Conservation (phyloP, 2,797 vertebrate genomes). For the Amniataba percoides region DNA sequence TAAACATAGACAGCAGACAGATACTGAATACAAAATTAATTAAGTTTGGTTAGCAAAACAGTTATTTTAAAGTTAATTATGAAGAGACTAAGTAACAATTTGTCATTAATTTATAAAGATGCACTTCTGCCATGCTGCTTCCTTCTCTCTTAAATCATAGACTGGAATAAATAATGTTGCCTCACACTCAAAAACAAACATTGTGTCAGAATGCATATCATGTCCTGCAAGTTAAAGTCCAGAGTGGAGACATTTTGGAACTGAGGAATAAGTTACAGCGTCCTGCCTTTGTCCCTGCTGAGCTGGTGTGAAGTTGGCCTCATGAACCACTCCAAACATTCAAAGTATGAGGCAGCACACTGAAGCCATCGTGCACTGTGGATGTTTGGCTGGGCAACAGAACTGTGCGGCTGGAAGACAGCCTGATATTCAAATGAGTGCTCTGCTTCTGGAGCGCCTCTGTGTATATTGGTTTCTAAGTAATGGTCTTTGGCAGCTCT, state of each 20-base stretch:
- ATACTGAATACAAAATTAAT: not conserved
- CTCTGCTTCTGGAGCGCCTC: not conserved
- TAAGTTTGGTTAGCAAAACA: not conserved
- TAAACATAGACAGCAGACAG: not conserved
- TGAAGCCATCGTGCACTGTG: not conserved
- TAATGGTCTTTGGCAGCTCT: not conserved
- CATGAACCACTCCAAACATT: slow-evolving; percentile 18
- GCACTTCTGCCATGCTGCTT: slow-evolving; percentile 4
- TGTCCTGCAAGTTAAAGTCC: slow-evolving; percentile 5
- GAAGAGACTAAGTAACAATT: not conserved
- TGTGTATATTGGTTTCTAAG: not conserved
- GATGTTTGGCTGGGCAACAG: not conserved
- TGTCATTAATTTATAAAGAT: slow-evolving; percentile 4
- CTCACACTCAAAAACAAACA: not conserved
- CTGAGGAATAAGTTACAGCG: not conserved
- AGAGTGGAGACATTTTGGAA: slow-evolving; percentile 17
- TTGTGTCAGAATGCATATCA: not conserved
- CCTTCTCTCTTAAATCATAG: slow-evolving; percentile 2
- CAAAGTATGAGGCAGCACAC: slow-evolving; percentile 18
- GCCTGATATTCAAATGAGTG: not conserved
- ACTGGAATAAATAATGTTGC: slow-evolving; percentile 7
- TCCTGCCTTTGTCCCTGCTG: slow-evolving; percentile 13
- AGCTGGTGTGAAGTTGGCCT: not conserved
- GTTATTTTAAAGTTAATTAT: not conserved
- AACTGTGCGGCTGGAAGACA: not conserved